Evolutionary conservation across 2,113 vertebrate genomes (phyloP).

Genomic region (Corythaixoides concolor): DNA sequence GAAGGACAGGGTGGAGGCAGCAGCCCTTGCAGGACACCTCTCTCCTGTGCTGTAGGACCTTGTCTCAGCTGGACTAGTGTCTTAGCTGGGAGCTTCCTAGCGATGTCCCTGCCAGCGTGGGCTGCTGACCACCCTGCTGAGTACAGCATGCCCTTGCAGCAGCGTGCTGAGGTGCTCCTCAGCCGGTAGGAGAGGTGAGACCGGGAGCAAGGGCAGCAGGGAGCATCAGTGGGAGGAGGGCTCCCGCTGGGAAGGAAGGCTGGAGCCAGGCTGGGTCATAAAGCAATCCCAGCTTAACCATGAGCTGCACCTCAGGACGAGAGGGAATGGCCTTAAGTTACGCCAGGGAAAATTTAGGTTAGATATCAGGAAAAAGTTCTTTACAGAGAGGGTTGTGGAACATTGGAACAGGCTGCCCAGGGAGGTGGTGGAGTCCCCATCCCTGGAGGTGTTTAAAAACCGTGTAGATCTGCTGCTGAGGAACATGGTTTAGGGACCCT

Average conservation of each 20-base stretch:
- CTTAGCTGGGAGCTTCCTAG: rapidly evolving
- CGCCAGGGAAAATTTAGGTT: no score
- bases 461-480: no score
- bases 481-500: no score
- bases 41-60: not conserved
- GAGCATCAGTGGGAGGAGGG: rapidly evolving
- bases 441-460: no score
- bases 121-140: not conserved
- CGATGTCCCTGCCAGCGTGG: rapidly evolving
- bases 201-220: rapidly evolving
- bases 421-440: no score
- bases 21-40: not conserved
- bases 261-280: not conserved
- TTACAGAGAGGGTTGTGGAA: no score
- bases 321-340: no score
- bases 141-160: not conserved
- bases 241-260: not conserved
- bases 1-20: not conserved
- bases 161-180: not conserved
- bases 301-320: not conserved
- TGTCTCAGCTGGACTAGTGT: not conserved
- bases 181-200: not conserved
- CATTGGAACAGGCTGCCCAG: no score
- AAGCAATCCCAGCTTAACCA: not conserved
- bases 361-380: no score